These are phyloP conservation scores for Megaceryle alcyon DNA, from an alignment of 2,797 vertebrate genomes.

Conservation along the genomic window DNA sequence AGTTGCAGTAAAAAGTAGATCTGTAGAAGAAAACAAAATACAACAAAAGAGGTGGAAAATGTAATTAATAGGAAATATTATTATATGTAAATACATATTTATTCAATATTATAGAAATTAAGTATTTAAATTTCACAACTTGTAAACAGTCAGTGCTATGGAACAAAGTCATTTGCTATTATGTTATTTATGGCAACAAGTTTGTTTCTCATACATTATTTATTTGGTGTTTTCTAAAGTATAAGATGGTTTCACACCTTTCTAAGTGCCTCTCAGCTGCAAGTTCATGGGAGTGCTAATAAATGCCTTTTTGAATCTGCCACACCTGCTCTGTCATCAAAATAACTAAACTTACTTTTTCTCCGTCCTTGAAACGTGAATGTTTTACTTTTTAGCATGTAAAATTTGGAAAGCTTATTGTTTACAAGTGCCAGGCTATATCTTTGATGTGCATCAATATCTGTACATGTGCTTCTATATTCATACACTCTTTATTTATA, in stretches of 20 bases:
- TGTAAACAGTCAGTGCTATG: neutral
- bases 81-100: neutral
- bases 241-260: slow-evolving; percentile 28
- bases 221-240: slow-evolving; percentile 40
- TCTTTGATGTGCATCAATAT: neutral
- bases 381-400: neutral
- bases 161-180: neutral
- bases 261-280: slow-evolving; percentile 12
- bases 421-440: neutral
- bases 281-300: slow-evolving; percentile 26
- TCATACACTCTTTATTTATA: neutral
- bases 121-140: neutral
- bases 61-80: neutral
- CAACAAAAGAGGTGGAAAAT: neutral
- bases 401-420: neutral
- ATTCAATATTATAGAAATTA: neutral
- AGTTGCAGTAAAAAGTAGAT: neutral
- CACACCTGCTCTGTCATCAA: slow-evolving; percentile 12
- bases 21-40: neutral
- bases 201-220: slow-evolving; percentile 24
- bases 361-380: slow-evolving; percentile 24
- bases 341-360: slow-evolving; percentile 16
- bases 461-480: neutral
- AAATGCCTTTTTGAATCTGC: slow-evolving; percentile 54
- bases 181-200: neutral